Evolutionary conservation across 1,140 invertebrate genomes (phyloP), one percentile per base, ranked within the genome.

Genomic region (Aleiodes sp.): DNA sequence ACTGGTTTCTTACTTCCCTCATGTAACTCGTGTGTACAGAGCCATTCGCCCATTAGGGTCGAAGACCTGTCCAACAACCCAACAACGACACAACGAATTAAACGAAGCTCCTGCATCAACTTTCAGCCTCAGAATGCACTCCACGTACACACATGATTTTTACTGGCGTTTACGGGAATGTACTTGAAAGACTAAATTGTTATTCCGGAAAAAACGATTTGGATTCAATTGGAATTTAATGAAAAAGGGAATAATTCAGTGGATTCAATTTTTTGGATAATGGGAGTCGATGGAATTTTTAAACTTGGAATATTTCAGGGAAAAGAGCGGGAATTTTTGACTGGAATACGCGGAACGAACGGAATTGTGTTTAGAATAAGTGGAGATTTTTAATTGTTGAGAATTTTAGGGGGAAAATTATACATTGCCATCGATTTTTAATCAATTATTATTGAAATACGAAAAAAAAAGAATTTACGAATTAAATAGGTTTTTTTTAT

Each of bases 111-210:
- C 35, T 39, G 39, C 39, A 16, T n/a, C 39, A 43, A n/a, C 21
- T 60, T 52, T 19, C 35, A 26, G 26, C 29, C 8, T 60, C 26
- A 70, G 61, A 70, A 70, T 70, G 68, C 68, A 19, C 63, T 65
- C 28, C 61, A 64, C 68, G 46, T 59, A 70, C 61, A 35, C 39
- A 14, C 6, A 16, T 4, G n/a, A 43, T 43, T 43, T 43, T 43
- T 43, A 43, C 39, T 16, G 12, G 14, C 7, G 39, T 16, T 16
- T 14, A 6, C 10, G 19, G 2, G 12, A n/a, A 43, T 43, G 39
- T 16, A 43, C 39, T 43, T 43, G 39, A 43, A n/a, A n/a, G n/a
- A 43, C 39, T 43, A 4, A 43, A 4, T 43, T 4, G 12, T 43
- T n/a, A 16, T 43, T 4, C 4, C 19, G 39, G 7, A 14, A 43